Evolutionary conservation across 2,888 invertebrate species (phyloP).

Genomic region (Eupithecia exiguata): DNA sequence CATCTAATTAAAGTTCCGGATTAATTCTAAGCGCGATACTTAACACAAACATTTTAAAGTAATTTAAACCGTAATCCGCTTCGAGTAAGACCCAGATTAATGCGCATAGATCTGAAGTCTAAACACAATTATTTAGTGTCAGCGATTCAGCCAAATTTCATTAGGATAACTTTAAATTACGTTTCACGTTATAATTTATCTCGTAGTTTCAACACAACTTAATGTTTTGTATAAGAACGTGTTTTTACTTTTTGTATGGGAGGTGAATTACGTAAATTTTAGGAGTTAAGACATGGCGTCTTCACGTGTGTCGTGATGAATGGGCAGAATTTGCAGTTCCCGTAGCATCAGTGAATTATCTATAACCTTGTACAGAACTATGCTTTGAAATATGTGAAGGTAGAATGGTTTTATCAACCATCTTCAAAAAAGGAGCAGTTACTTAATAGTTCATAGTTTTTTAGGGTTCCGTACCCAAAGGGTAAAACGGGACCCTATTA

Average conservation of each 20-base stretch:
- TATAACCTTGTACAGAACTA: neutral
- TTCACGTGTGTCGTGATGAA: too few relatives aligned
- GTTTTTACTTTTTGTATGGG: too few relatives aligned
- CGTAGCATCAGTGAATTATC: too few relatives aligned
- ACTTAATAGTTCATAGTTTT: too few relatives aligned
- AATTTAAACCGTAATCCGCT: constrained; percentile 3
- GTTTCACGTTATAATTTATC: neutral
- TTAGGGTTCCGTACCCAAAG: too few relatives aligned
- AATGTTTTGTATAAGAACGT: neutral
- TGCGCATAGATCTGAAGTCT: neutral
- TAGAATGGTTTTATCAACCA: neutral
- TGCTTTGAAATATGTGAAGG: neutral
- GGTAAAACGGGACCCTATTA: too few relatives aligned
- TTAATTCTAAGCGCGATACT: constrained; percentile 4
- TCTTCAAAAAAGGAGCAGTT: neutral
- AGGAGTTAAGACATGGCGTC: too few relatives aligned
- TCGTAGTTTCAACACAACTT: neutral
- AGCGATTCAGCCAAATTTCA: constrained; percentile 1
- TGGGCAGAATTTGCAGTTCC: too few relatives aligned
- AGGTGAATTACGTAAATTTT: too few relatives aligned
- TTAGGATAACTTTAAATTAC: constrained; percentile 3
- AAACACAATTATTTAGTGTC: neutral
- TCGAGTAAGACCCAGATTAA: neutral
- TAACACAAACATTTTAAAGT: neutral
- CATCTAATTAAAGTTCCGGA: constrained; percentile 1